Evolutionary conservation across 1,140 invertebrate species (phyloP).

Genomic region (Zaprionus africanus): DNA sequence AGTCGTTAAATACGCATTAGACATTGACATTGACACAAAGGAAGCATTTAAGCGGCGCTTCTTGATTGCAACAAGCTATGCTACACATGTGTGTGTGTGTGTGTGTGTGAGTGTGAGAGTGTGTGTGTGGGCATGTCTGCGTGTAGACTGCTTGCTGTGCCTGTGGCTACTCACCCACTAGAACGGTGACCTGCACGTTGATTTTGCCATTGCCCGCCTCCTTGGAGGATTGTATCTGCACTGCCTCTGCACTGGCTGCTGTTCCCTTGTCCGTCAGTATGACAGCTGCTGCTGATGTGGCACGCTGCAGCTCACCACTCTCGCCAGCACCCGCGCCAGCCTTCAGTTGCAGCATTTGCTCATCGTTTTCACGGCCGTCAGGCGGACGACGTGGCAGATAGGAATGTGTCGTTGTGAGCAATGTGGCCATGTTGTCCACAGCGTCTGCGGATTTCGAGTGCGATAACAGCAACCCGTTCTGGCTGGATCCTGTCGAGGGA

Average conservation of each 20-base stretch:
- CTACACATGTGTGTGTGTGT: slow-evolving; percentile 11
- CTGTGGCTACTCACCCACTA: slow-evolving; percentile 86
- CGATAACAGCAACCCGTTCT: slow-evolving; percentile 60
- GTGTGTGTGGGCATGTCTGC: slow-evolving; percentile 2
- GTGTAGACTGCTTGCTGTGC: slow-evolving; percentile 23
- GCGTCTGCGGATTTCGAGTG: slow-evolving; percentile 74
- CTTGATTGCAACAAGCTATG: slow-evolving; percentile 36
- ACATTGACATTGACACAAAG: slow-evolving; percentile 71
- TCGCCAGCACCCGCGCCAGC: slow-evolving; percentile 18
- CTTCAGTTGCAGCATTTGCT: slow-evolving; percentile 58
- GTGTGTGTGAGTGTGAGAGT: slow-evolving; percentile 4
- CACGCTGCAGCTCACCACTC: slow-evolving; percentile 58
- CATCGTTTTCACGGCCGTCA: slow-evolving; percentile 91
- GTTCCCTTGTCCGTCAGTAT: slow-evolving; percentile 75
- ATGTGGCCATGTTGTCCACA: slow-evolving; percentile 52
- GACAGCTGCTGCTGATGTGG: slow-evolving; percentile 75
- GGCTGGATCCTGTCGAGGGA: slow-evolving; percentile 59
- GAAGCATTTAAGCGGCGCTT: slow-evolving; percentile 58
- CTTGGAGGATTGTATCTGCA: slow-evolving; percentile 88
- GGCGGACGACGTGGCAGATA: slow-evolving; percentile 86
- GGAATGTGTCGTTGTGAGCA: slow-evolving; percentile 81
- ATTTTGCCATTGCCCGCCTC: slow-evolving; percentile 91
- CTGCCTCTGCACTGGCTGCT: slow-evolving; percentile 85
- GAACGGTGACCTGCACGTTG: slow-evolving; percentile 93
- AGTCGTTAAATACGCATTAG: slow-evolving; percentile 78